phyloP scores from a whole-genome alignment of 2,113 vertebrate species.

The Nibea coibor region DNA sequence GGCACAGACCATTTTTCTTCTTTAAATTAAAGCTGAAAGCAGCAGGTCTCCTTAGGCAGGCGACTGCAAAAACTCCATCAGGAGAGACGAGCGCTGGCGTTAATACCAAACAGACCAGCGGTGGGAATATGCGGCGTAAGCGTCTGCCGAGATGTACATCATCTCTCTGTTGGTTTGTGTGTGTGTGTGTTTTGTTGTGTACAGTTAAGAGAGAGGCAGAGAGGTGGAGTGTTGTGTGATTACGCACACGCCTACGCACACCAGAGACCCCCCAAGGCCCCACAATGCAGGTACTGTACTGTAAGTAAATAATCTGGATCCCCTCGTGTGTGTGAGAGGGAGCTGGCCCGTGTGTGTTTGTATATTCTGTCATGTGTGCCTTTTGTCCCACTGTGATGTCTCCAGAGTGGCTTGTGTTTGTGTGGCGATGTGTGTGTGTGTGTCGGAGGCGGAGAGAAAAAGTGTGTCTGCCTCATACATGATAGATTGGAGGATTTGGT shows the following conservation, averaged over 20 bases:
- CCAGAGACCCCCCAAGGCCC: conserved; percentile 50
- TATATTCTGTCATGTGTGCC: conserved; percentile 50
- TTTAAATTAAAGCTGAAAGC: conserved; percentile 45
- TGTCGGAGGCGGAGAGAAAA: not conserved
- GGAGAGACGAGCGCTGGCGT: conserved; percentile 3
- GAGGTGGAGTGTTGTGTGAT: conserved; percentile 38
- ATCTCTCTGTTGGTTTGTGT: conserved; percentile 55
- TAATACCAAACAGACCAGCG: conserved; percentile 34
- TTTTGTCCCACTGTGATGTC: conserved; percentile 52
- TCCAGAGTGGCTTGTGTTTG: conserved; percentile 66
- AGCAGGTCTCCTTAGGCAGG: conserved; percentile 29
- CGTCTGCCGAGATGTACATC: conserved; percentile 48
- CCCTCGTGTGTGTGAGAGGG: conserved; percentile 40
- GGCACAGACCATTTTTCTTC: conserved; percentile 1
- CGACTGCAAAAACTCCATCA: conserved; percentile 22
- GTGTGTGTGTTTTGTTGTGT: conserved; percentile 45
- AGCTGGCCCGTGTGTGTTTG: conserved; percentile 40
- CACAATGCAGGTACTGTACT: conserved; percentile 53
- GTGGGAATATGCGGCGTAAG: conserved; percentile 46
- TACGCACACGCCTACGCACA: conserved; percentile 69
- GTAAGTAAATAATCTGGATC: conserved; percentile 72
- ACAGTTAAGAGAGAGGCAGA: conserved; percentile 8
- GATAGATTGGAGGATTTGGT: conserved; percentile 67
- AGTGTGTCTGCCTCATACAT: conserved; percentile 63
- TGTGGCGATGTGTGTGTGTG: conserved; percentile 3